Percentiles rank a stretch among this genome's conserved stretches.
Conservation (phyloP, 2,797 vertebrate genomes). For the Ctenopoma kingsleyae region DNA sequence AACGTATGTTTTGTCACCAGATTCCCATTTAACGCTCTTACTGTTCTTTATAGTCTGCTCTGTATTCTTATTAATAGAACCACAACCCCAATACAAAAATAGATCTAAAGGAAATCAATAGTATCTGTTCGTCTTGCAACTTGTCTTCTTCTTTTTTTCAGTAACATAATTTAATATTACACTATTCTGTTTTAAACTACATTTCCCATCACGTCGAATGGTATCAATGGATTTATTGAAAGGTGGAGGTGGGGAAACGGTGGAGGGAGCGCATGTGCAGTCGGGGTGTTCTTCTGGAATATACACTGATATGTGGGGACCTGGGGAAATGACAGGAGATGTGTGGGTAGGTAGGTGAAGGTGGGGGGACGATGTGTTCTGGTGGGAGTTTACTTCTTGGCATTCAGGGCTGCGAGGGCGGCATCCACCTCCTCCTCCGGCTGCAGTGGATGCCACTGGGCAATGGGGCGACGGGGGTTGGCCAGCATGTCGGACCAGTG, state of each 20-base stretch:
- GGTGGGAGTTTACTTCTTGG: conserved; percentile 90
- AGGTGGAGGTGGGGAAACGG: conserved; percentile 47
- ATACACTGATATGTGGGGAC: conserved; percentile 68
- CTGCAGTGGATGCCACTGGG: conserved; percentile 98
- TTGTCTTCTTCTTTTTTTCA: conserved; percentile 68
- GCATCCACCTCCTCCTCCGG: conserved; percentile 96
- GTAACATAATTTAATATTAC: conserved; percentile 72
- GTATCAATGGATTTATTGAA: conserved; percentile 70
- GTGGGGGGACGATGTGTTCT: conserved; percentile 39
- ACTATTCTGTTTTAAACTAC: conserved; percentile 57
- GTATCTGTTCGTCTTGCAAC: conserved; percentile 77
- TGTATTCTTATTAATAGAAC: conserved; percentile 78
- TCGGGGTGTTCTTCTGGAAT: conserved; percentile 65
- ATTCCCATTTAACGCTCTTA: conserved; percentile 53
- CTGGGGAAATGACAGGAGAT: conserved; percentile 53
- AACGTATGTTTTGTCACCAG: conserved; percentile 63
- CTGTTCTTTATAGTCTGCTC: conserved; percentile 61
- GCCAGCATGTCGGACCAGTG: conserved; percentile 99
- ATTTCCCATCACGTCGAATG: conserved; percentile 74
- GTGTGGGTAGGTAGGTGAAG: conserved; percentile 49
- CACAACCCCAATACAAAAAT: conserved; percentile 84
- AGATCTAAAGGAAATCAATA: conserved; percentile 84
- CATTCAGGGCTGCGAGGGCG: conserved; percentile 88
- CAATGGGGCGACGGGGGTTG: conserved; percentile 96
- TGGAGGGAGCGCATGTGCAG: conserved; percentile 44